These are phyloP conservation scores for Dinoponera quadriceps DNA, from an alignment of 1,140 invertebrate species.

Conservation along the genomic window DNA sequence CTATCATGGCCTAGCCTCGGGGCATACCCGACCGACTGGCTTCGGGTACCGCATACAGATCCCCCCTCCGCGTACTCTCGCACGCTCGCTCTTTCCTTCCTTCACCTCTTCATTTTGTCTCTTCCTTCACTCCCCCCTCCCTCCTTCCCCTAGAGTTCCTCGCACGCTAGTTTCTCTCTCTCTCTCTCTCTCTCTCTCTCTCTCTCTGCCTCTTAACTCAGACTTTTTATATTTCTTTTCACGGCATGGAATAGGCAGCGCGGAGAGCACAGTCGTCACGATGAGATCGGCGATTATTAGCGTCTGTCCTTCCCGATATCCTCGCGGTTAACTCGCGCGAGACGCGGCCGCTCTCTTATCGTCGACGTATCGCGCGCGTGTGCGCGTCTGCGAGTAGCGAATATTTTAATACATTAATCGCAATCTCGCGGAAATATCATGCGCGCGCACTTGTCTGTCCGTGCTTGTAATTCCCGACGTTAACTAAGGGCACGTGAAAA, in stretches of 20 bases:
- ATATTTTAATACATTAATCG: conserved; percentile 17
- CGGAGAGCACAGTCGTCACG: conserved; percentile 12
- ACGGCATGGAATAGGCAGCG: too few species aligned
- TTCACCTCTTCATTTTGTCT: conserved; percentile 57
- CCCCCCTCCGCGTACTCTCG: conserved; percentile 54
- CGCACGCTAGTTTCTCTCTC: conserved; percentile 39
- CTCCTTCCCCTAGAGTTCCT: neutral
- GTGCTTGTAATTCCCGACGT: neutral
- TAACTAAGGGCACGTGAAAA: too few species aligned
- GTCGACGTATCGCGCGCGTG: neutral
- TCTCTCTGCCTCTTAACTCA: neutral
- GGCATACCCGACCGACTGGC: conserved; percentile 85
- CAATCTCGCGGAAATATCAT: neutral
- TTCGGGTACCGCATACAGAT: conserved; percentile 83
- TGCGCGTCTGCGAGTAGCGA: neutral
- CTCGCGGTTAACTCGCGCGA: neutral
- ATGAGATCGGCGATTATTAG: conserved; percentile 46
- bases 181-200: conserved; percentile 46
- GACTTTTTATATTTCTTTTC: conserved; percentile 8
- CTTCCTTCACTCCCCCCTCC: conserved; percentile 29
- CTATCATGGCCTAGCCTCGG: conserved; percentile 85
- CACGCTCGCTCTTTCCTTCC: conserved; percentile 50
- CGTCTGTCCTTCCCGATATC: conserved; percentile 13
- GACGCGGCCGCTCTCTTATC: neutral
- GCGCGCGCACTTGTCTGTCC: neutral